Evolutionary conservation across 2,797 vertebrate species (phyloP).

Genomic region (Chelidonichthys spinosus): DNA sequence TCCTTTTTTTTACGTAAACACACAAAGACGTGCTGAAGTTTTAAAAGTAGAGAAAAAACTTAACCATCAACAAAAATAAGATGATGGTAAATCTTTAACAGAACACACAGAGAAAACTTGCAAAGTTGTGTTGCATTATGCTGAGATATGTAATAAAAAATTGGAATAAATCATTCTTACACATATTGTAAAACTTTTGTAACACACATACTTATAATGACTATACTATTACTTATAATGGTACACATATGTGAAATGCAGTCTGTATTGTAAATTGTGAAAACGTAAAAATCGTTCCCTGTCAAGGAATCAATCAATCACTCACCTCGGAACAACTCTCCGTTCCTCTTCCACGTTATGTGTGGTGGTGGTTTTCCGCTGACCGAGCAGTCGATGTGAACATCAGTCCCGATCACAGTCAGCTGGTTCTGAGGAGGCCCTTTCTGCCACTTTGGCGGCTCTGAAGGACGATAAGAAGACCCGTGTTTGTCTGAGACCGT

Average conservation of each 20-base stretch:
- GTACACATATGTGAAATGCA: too few species aligned
- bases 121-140: not conserved
- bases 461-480: conserved; percentile 77
- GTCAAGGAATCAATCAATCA: conserved; percentile 16
- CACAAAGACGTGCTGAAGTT: not conserved
- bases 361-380: conserved; percentile 88
- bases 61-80: not conserved
- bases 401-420: conserved; percentile 84
- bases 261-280: not conserved
- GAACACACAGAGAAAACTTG: not conserved
- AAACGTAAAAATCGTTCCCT: not conserved
- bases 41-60: not conserved
- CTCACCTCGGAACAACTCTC: conserved; percentile 86
- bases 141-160: not conserved
- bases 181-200: not conserved
- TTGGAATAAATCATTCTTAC: not conserved
- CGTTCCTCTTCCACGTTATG: conserved; percentile 91
- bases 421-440: conserved; percentile 86
- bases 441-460: conserved; percentile 90
- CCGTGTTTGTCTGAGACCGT: conserved; percentile 34
- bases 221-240: not conserved
- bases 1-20: too few species aligned
- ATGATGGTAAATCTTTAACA: too few species aligned
- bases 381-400: conserved; percentile 89
- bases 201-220: not conserved